phyloP scores from a whole-genome alignment of 2,888 invertebrate species.

The Yponomeuta malinellus region DNA sequence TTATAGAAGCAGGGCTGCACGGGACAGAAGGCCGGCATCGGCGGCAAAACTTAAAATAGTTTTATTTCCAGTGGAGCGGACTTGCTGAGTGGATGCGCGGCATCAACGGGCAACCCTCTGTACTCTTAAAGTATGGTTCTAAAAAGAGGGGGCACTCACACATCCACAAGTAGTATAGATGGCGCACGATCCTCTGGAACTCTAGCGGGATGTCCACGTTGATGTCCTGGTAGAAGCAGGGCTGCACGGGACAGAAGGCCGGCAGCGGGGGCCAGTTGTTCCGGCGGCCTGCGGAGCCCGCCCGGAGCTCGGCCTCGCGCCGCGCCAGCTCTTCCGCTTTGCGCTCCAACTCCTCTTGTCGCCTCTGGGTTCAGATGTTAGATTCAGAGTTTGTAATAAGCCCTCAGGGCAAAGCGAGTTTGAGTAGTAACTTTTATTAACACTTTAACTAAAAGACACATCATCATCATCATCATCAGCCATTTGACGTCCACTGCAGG shows the following conservation, averaged over 20 bases:
- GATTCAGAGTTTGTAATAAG: too few relatives aligned
- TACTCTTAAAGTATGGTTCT: too few relatives aligned
- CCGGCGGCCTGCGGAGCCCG: slow-evolving; percentile 79
- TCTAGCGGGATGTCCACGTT: slow-evolving; percentile 98
- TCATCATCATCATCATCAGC: too few relatives aligned
- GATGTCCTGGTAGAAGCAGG: slow-evolving; percentile 99
- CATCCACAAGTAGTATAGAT: slow-evolving; percentile 97
- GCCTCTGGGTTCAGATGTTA: slow-evolving; percentile 71
- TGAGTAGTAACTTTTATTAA: too few relatives aligned
- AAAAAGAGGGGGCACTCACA: slow-evolving; percentile 77
- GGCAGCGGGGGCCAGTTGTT: slow-evolving; percentile 99
- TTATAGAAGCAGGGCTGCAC: slow-evolving; percentile 99
- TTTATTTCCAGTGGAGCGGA: too few relatives aligned
- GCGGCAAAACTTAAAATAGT: slow-evolving; percentile 77
- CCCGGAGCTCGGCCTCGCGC: slow-evolving; percentile 89
- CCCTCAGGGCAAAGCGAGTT: too few relatives aligned
- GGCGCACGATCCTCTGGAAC: slow-evolving; percentile 96
- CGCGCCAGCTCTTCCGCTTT: slow-evolving; percentile 93
- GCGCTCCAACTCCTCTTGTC: slow-evolving; percentile 92
- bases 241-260: slow-evolving; percentile 92
- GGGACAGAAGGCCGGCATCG: slow-evolving; percentile 93
- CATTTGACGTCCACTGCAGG: too few relatives aligned
- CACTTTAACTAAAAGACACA: too few relatives aligned
- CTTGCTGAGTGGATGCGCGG: too few relatives aligned
- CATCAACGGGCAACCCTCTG: too few relatives aligned